Evolutionary conservation across 2,888 invertebrate genomes (phyloP), one percentile per base, ranked within the genome.

Genomic region (Stenurella melanura): DNA sequence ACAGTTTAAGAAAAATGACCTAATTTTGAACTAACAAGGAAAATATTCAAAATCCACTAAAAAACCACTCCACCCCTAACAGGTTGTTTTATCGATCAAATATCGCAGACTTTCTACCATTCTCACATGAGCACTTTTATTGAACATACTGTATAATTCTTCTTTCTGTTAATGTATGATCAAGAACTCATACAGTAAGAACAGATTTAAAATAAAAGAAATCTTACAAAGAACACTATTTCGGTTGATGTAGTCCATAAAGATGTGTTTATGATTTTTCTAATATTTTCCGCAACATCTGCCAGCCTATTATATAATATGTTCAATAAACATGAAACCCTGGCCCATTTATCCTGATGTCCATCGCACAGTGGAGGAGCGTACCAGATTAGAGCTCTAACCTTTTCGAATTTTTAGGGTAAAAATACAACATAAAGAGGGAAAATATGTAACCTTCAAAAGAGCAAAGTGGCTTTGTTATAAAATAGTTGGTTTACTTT

Each of bases 201-300:
- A 6, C 4, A 57, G 3, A 10, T 38, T 11, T 70, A 58, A 60
- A 70, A 38, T 58, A 34, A 56, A 19, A 34, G 3, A 42, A 74
- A 68, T 42, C 42, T 42, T 54, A 74, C 67, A n/a, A 30, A 30
- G 54, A 21, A 7, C 18, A 68, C 50, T 21, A 60, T 54, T 66
- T 42, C 54, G 66, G 74, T 61, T 42, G 67, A 74, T 60, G 21
- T 12, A 63, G 63, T 76, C 76, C 73, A 76, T 76, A 76, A 76
- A 76, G 30, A 42, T 56, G 42, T 73, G 68, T 73, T 76, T 76
- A 76, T 68, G 67, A 72, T 61, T 56, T 76, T 75, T 73, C 68
- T 73, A 54, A 76, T 73, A 73, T 76, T 76, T 76, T 73, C 76
- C 76, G 76, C 73, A 68, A 76, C 76, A 76, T 73, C 76, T 76